Percentiles rank a stretch among this genome's conserved stretches.
Evolutionary conservation across 2,888 invertebrate species (phyloP).

Genomic region (Resseliella maxima): DNA sequence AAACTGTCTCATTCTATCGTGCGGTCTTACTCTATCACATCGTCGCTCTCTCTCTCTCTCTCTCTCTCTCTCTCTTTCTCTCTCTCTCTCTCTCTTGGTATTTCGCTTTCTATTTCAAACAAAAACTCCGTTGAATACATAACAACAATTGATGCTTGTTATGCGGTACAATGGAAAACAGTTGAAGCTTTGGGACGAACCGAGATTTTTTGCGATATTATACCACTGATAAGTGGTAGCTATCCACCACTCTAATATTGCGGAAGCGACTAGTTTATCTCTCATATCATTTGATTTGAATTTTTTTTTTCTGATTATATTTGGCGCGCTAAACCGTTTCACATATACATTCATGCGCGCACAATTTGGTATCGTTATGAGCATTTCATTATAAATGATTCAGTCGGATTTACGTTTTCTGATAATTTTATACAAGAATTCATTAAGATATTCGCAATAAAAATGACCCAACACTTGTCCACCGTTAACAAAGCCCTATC

Average conservation of each 20-base stretch:
- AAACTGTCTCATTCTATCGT: too few relatives aligned
- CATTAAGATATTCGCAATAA: background rate
- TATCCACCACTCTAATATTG: background rate
- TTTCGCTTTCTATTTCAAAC: too few relatives aligned
- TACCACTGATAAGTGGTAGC: background rate
- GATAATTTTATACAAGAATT: background rate
- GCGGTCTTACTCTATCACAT: background rate
- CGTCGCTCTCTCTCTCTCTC: background rate
- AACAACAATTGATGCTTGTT: conserved; percentile 22
- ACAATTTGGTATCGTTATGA: too few relatives aligned
- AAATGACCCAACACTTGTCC: conserved; percentile 11
- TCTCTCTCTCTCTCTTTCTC: too few relatives aligned
- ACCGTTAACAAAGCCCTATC: background rate
- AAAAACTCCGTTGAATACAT: background rate
- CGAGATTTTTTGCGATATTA: background rate
- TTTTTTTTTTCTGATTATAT: conserved; percentile 2
- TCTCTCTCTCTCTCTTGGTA: too few relatives aligned
- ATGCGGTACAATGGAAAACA: background rate
- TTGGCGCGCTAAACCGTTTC: background rate
- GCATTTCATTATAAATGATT: background rate
- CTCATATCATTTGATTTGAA: conserved; percentile 11
- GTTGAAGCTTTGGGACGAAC: background rate
- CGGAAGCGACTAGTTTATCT: conserved; percentile 3
- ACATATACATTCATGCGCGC: background rate
- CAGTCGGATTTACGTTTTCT: background rate